Evolutionary conservation across 2,797 vertebrate species (phyloP).

Genomic region (Picus viridis): DNA sequence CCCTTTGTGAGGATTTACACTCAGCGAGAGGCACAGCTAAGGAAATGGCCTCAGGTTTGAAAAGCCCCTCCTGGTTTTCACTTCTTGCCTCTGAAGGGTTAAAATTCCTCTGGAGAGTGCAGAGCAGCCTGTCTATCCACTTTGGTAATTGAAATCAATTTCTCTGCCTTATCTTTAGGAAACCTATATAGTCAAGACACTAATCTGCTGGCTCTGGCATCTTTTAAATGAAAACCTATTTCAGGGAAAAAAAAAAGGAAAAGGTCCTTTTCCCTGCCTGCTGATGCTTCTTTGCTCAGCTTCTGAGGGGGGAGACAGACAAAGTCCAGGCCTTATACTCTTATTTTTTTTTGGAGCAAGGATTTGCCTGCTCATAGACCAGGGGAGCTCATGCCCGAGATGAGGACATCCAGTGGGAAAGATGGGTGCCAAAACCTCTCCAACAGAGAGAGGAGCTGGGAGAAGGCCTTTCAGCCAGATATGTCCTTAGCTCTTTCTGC

Average conservation of each 20-base stretch:
- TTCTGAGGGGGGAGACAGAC: neutral
- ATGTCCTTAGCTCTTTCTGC: neutral
- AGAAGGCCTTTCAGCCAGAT: neutral
- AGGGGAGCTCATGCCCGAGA: fast-evolving
- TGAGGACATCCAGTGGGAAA: neutral
- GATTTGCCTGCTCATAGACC: fast-evolving
- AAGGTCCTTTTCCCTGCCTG: conserved; percentile 1
- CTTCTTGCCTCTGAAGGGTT: conserved; percentile 64
- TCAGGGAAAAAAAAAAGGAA: neutral
- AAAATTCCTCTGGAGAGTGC: conserved; percentile 53
- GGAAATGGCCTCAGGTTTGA: neutral
- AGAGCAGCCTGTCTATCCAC: conserved; percentile 72
- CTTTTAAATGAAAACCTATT: conserved; percentile 78
- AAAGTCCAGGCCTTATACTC: neutral
- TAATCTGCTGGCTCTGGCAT: conserved; percentile 79
- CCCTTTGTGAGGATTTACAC: conserved; percentile 52
- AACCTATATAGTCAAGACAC: conserved; percentile 82
- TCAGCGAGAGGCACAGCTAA: neutral
- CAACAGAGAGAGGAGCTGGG: fast-evolving
- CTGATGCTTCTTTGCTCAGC: neutral
- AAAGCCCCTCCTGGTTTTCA: neutral
- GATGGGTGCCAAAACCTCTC: neutral
- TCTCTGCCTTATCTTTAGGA: conserved; percentile 84
- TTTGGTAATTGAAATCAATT: conserved; percentile 86
- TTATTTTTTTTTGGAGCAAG: neutral